Percentiles rank a stretch among this genome's conserved stretches.
Conservation (phyloP, 2,888 invertebrate species). For the Prosapia bicincta region DNA sequence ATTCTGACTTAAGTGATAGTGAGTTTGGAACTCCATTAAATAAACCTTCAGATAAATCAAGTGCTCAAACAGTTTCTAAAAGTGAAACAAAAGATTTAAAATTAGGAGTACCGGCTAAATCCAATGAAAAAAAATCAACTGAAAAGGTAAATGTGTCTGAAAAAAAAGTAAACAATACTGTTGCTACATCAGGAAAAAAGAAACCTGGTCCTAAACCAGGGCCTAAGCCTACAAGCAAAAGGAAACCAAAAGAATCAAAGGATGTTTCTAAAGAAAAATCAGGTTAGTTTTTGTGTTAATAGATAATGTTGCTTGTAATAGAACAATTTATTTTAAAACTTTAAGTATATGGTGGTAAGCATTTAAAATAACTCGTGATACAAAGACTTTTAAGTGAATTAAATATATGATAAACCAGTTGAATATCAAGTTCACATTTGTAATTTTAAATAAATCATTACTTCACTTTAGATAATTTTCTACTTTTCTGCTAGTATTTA, state of each 20-base stretch:
- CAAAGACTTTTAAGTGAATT: too few relatives aligned
- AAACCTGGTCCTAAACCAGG: background rate
- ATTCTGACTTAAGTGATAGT: slow-evolving; percentile 58
- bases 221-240: background rate
- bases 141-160: background rate
- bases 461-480: too few relatives aligned
- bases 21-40: slow-evolving; percentile 45
- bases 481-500: too few relatives aligned
- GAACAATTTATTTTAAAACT: too few relatives aligned
- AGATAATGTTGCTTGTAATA: too few relatives aligned
- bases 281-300: too few relatives aligned
- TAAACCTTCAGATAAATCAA: background rate
- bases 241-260: background rate
- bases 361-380: too few relatives aligned
- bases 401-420: too few relatives aligned
- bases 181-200: background rate
- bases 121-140: background rate
- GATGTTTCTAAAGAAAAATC: background rate
- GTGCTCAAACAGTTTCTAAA: background rate
- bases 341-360: too few relatives aligned
- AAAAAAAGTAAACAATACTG: background rate
- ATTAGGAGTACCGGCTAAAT: background rate
- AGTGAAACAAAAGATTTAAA: background rate
- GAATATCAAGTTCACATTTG: too few relatives aligned
- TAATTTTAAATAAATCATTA: too few relatives aligned